Base-by-base conservation (phyloP, 2,113 vertebrate species). In the Odobenus rosmarus region DNA sequence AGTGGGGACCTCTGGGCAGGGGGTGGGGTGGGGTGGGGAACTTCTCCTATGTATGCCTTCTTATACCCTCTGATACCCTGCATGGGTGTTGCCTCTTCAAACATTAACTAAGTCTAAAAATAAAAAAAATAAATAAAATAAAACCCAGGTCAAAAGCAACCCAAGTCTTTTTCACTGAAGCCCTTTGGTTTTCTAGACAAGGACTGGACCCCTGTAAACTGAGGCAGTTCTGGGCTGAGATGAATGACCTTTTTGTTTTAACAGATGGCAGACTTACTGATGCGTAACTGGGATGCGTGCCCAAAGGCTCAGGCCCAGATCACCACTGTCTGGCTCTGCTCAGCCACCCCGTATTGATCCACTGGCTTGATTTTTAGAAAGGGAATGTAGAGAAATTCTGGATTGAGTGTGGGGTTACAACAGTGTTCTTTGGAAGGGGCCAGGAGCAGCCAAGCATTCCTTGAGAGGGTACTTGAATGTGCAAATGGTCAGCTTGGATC, bases 1-100 rank as follows among this genome's bases (percentile, higher is more conserved):
- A 5, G 28, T 16, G 14, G 36, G 23, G 10, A 7, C 8, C 9
- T 3, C 0, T 24, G n/a, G 12, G 33, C 0, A 0, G n/a, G 71
- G n/a, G 1, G 83, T 64, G 19, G 36, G 24, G 15, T 67, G 31
- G 15, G 33, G 16, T 3, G 64, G 42, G 21, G 33, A 33, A 2
- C 11, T n/a, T 42, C 49, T 49, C 46, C 7, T 7, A 12, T 5
- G 0, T 3, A 0, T 3, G 26, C 14, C 57, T 87, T 55, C 53
- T 7, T 8, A 69, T 4, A 3, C 15, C 42, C n/a, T 79, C 8
- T 7, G 59, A 72, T 36, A 31, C 36, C 46, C 5, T 15, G 19
- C 33, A 57, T 21, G 4, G 57, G 7, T 10, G 24, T 51, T 61
- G 79, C 15, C 55, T 15, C 13, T 15, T 72, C 49, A 21, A 86